Percentiles rank a stretch among this genome's conserved stretches.
Conservation (phyloP, 2,888 invertebrate species). For the Candidula unifasciata region DNA sequence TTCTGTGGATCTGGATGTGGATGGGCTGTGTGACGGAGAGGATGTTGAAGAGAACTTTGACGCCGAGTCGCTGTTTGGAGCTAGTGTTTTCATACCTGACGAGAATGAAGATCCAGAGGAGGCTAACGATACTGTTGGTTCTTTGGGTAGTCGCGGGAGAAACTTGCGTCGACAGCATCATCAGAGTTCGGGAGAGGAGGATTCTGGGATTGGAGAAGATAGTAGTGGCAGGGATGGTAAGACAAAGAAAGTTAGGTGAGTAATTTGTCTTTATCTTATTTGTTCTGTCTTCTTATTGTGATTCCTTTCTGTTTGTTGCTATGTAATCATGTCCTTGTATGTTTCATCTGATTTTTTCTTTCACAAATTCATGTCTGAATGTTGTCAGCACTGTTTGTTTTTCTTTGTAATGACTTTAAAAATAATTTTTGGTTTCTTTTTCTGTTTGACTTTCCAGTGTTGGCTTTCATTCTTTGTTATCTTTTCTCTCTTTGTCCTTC, state of each 20-base stretch:
- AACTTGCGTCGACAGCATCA: conserved; percentile 24
- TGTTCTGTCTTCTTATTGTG: neutral
- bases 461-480: neutral
- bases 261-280: neutral
- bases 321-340: neutral
- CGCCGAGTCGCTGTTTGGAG: conserved; percentile 23
- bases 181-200: neutral
- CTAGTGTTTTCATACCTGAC: conserved; percentile 45
- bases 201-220: conserved; percentile 7
- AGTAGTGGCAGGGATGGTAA: neutral
- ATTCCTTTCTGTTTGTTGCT: neutral
- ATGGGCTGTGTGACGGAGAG: conserved; percentile 27
- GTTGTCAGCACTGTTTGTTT: too few species aligned
- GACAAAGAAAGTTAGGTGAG: conserved; percentile 23
- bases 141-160: neutral
- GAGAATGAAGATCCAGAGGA: neutral
- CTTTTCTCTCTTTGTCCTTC: neutral
- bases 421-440: neutral
- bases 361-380: too few species aligned
- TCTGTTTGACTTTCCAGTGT: neutral
- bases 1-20: conserved; percentile 45
- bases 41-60: conserved; percentile 32
- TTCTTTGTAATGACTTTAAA: too few species aligned
- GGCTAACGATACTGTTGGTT: conserved; percentile 6
- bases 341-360: too few species aligned